Percentiles rank a stretch among this genome's conserved stretches.
These are phyloP conservation scores for Lampris incognitus DNA, from an alignment of 2,113 vertebrate genomes.

Conservation along the genomic window DNA sequence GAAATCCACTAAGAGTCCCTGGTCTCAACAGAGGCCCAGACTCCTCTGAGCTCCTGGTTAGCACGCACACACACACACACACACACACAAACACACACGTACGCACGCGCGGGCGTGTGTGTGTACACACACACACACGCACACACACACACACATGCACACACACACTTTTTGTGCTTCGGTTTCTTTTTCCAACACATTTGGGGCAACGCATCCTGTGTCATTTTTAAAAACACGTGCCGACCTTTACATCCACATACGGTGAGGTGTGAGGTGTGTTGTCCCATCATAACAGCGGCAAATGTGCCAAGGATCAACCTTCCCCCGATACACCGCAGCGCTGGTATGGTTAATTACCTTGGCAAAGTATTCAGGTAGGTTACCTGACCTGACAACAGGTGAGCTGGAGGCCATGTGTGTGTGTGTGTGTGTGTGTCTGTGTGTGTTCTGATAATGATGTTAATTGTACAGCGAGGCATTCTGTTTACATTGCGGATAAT, in stretches of 20 bases:
- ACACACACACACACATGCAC: neutral
- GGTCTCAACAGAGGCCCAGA: constrained; percentile 28
- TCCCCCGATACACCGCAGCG: too few species aligned
- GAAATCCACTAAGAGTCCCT: constrained; percentile 44
- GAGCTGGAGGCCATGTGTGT: too few species aligned
- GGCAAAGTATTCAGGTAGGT: neutral
- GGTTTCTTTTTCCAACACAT: too few species aligned
- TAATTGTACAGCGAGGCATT: neutral
- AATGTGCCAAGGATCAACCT: too few species aligned
- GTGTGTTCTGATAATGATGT: constrained; percentile 1
- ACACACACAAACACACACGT: neutral
- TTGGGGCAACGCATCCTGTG: too few species aligned
- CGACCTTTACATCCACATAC: too few species aligned
- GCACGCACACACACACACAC: neutral
- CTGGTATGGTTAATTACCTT: too few species aligned
- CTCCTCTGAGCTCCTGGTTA: constrained; percentile 11
- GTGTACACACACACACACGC: neutral
- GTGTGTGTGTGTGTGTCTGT: neutral
- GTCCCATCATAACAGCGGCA: too few species aligned
- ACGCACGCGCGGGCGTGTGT: neutral
- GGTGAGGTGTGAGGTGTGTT: too few species aligned
- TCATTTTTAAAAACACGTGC: too few species aligned
- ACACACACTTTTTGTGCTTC: neutral
- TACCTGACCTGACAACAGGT: neutral
- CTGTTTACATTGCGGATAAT: neutral